Evolutionary conservation across 2,888 invertebrate species (phyloP).

Genomic region (Eristalis tenax): DNA sequence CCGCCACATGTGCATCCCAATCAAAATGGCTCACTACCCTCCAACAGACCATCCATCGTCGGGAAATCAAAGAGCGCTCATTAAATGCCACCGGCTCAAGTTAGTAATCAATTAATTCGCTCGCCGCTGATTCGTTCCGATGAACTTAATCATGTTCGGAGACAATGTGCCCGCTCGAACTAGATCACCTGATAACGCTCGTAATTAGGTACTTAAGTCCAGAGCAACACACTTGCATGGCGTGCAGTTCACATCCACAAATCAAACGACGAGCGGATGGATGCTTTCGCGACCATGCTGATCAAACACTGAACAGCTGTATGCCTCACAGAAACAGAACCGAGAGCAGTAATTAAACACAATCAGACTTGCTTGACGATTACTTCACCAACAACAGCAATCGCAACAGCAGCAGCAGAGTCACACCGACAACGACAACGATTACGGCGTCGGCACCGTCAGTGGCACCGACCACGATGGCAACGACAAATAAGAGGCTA

Average conservation of each 20-base stretch:
- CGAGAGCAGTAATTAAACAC: constrained; percentile 27
- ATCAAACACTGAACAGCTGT: background rate
- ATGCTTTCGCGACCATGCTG: background rate
- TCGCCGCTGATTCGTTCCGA: background rate
- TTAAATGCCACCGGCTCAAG: background rate
- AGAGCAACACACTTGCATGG: background rate
- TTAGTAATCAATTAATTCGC: background rate
- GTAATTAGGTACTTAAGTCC: constrained; percentile 15
- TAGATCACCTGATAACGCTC: constrained; percentile 22
- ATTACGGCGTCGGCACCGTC: background rate
- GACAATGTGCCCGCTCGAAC: background rate
- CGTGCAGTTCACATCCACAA: constrained; percentile 6
- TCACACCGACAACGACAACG: background rate
- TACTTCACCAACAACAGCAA: background rate
- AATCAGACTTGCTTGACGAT: constrained; percentile 35
- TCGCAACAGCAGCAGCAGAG: background rate
- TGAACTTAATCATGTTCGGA: constrained; percentile 8
- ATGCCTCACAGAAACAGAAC: background rate
- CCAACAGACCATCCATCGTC: background rate
- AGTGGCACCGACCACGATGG: background rate
- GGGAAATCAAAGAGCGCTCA: background rate
- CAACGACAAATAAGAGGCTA: constrained; percentile 24
- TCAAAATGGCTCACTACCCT: no score
- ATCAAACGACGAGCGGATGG: constrained; percentile 25
- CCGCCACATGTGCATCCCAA: background rate